Percentiles rank a stretch among this genome's conserved stretches.
Conservation (phyloP, 2,888 invertebrate genomes). For the Caenorhabditis uteleia region DNA sequence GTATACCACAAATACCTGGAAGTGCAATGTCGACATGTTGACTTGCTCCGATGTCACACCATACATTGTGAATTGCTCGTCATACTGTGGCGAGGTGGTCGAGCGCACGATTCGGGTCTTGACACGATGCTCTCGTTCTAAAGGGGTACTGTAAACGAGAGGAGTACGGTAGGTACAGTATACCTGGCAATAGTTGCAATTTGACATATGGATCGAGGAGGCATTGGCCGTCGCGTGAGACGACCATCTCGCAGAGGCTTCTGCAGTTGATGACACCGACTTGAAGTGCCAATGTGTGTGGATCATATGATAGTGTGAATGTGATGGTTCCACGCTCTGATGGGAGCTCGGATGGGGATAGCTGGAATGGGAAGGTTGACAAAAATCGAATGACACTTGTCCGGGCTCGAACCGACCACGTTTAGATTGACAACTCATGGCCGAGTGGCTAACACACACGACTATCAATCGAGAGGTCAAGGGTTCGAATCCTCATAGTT, state of each 20-base stretch:
- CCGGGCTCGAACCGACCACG: no score
- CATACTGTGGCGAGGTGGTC: constrained; percentile 93
- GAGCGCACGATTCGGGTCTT: constrained; percentile 83
- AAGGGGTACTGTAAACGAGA: no score
- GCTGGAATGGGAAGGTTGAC: constrained; percentile 9
- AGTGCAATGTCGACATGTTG: constrained; percentile 85
- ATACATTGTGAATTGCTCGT: constrained; percentile 98
- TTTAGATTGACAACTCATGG: no score
- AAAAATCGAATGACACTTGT: neutral
- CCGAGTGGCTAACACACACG: no score
- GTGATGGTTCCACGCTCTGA: constrained; percentile 61
- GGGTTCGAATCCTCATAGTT: no score
- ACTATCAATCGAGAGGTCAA: no score
- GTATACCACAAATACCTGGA: constrained; percentile 71
- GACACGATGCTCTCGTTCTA: constrained; percentile 54
- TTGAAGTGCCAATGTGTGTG: constrained; percentile 59
- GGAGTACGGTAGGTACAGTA: constrained; percentile 69
- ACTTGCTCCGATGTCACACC: constrained; percentile 73
- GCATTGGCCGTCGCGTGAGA: constrained; percentile 58
- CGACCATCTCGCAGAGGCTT: constrained; percentile 59
- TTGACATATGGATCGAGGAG: constrained; percentile 92
- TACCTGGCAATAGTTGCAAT: constrained; percentile 92
- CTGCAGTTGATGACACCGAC: constrained; percentile 63
- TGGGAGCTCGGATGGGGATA: constrained; percentile 57
- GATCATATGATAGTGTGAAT: constrained; percentile 63